phyloP scores from a whole-genome alignment of 2,113 vertebrate genomes.

The Triplophysa tibetana region DNA sequence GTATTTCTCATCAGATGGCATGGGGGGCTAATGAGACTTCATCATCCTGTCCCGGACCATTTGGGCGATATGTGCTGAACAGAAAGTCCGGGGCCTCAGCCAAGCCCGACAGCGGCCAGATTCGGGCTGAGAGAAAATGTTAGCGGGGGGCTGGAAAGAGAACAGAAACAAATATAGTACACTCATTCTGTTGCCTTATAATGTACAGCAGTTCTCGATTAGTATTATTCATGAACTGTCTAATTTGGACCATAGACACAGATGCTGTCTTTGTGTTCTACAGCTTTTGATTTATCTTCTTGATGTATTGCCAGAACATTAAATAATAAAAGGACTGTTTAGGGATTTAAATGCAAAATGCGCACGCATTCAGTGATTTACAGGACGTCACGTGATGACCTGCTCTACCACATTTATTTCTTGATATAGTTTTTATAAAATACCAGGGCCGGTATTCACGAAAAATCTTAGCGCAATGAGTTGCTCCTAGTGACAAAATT shows the following conservation, averaged over 20 bases:
- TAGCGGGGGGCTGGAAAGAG: conserved; percentile 4
- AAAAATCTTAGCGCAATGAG: too few relatives aligned
- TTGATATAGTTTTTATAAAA: too few relatives aligned
- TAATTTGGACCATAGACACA: neutral
- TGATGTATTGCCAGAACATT: neutral
- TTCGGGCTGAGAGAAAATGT: conserved; percentile 31
- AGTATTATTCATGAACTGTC: neutral
- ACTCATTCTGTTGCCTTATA: neutral
- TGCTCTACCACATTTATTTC: too few relatives aligned
- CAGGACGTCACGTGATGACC: neutral
- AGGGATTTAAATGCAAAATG: neutral
- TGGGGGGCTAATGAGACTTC: conserved; percentile 70
- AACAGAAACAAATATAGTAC: conserved; percentile 44
- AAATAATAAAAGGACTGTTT: neutral
- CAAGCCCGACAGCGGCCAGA: conserved; percentile 45
- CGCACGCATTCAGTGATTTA: neutral
- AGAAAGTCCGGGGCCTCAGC: conserved; percentile 47
- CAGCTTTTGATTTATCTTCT: neutral
- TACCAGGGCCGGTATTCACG: too few relatives aligned
- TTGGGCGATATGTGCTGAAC: conserved; percentile 55
- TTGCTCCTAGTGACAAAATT: too few relatives aligned
- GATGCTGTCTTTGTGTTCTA: neutral
- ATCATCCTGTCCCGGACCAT: conserved; percentile 61
- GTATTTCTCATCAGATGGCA: conserved; percentile 68
- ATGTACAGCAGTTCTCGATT: neutral